Conservation (phyloP, 2,888 invertebrate genomes). For the Horisme vitalbata region DNA sequence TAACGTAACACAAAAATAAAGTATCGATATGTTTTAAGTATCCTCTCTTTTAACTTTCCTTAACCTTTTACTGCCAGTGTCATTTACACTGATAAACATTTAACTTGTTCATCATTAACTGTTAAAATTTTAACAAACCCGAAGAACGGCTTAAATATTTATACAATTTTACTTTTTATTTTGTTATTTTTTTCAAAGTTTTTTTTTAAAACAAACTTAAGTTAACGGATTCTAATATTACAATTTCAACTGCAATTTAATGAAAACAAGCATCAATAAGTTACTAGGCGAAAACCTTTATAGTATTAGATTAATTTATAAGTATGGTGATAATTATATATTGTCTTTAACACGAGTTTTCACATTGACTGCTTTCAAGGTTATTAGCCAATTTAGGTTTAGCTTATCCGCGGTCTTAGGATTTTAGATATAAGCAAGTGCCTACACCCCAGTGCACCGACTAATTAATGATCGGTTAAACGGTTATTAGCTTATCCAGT, state of each 20-base stretch:
- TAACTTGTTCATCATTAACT: conserved; percentile 9
- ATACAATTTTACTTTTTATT: conserved; percentile 8
- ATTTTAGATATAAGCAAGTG: no score
- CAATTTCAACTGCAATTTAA: not conserved
- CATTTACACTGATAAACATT: conserved; percentile 29
- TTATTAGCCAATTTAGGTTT: conserved; percentile 10
- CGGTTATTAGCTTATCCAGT: no score
- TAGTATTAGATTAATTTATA: conserved; percentile 37
- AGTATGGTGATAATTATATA: conserved; percentile 40
- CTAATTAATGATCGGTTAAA: no score
- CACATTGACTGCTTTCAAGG: conserved; percentile 33
- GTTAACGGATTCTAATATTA: no score
- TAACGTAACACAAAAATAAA: conserved; percentile 35
- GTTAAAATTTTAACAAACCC: conserved; percentile 24
- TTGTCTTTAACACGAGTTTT: conserved; percentile 52
- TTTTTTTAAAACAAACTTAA: not conserved
- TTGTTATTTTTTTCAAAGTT: not conserved
- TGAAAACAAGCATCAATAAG: conserved; percentile 1
- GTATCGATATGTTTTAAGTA: conserved; percentile 41
- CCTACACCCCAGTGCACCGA: no score
- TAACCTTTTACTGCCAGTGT: conserved; percentile 32
- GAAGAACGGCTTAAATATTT: conserved; percentile 26
- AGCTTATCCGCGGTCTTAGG: conserved; percentile 5
- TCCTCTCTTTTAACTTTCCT: conserved; percentile 24
- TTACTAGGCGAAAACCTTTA: conserved; percentile 39